Percentiles rank a stretch among this genome's conserved stretches.
Conservation (phyloP, 1,140 invertebrate species). For the Hetaerina americana region DNA sequence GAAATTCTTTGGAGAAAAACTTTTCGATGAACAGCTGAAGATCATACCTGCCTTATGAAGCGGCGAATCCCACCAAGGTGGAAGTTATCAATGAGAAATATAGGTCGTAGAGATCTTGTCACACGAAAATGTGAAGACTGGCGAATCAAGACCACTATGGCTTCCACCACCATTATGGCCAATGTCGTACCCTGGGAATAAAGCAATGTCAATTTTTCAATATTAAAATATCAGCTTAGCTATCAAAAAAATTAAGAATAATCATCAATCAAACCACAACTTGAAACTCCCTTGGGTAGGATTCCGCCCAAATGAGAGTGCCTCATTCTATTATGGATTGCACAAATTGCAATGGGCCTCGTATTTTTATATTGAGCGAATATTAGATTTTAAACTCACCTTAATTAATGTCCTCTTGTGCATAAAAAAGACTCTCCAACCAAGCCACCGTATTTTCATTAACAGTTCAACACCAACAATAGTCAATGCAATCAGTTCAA, state of each 20-base stretch:
- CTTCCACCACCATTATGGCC: slow-evolving; percentile 73
- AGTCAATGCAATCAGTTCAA: slow-evolving; percentile 64
- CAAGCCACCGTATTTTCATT: slow-evolving; percentile 75
- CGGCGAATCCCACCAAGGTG: slow-evolving; percentile 54
- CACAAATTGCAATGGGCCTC: too few species aligned
- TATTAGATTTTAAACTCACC: too few species aligned
- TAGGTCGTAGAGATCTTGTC: slow-evolving; percentile 72
- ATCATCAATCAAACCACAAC: too few species aligned
- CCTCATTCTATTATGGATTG: too few species aligned
- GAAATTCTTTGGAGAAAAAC: too few species aligned
- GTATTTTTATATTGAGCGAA: too few species aligned
- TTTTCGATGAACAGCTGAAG: too few species aligned
- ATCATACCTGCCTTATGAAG: slow-evolving; percentile 22
- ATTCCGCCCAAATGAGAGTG: too few species aligned
- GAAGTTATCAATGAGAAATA: slow-evolving; percentile 78
- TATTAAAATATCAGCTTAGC: too few species aligned
- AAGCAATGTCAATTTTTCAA: neutral
- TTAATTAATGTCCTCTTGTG: slow-evolving; percentile 78
- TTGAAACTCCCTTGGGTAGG: too few species aligned
- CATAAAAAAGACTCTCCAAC: slow-evolving; percentile 64
- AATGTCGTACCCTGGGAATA: slow-evolving; percentile 56
- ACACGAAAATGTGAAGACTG: slow-evolving; percentile 79
- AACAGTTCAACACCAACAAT: slow-evolving; percentile 66
- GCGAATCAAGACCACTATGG: slow-evolving; percentile 62
- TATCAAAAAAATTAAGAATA: too few species aligned